Conservation (phyloP, 2,888 invertebrate genomes). For the Drosophila mimica region DNA sequence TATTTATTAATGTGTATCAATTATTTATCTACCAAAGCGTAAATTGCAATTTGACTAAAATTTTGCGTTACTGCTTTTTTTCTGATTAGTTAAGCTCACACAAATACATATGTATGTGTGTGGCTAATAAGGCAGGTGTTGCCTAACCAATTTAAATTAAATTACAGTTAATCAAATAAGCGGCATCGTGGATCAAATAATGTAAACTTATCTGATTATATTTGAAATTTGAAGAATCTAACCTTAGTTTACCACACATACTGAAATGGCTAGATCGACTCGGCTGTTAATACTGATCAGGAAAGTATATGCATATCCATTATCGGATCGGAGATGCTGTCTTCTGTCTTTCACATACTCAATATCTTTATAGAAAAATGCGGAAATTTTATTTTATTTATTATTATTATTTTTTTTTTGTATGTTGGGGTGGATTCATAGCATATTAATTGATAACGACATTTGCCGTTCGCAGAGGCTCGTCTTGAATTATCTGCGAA, state of each 20-base stretch:
- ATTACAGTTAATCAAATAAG: neutral
- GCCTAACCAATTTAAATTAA: neutral
- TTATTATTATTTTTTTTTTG: neutral
- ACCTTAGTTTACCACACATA: no score
- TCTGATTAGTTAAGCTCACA: conserved; percentile 8
- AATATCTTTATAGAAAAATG: neutral
- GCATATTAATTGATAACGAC: conserved; percentile 1
- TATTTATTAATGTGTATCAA: neutral
- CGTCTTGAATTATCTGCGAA: conserved; percentile 34
- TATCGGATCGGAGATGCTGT: neutral
- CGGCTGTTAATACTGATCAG: neutral
- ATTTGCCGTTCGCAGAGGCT: conserved; percentile 31
- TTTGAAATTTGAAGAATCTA: neutral
- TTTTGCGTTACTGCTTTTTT: conserved; percentile 19
- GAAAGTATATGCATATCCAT: neutral
- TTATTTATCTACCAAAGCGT: neutral
- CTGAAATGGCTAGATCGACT: neutral
- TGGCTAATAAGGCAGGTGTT: neutral
- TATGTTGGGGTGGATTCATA: neutral
- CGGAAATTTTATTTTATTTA: neutral
- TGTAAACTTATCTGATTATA: neutral
- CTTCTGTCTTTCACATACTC: neutral
- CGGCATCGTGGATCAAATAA: neutral
- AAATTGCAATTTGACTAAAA: conserved; percentile 7
- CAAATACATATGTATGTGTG: neutral